Conservation (phyloP, 2,797 vertebrate species). For the Enteromius thamalakanensis region DNA sequence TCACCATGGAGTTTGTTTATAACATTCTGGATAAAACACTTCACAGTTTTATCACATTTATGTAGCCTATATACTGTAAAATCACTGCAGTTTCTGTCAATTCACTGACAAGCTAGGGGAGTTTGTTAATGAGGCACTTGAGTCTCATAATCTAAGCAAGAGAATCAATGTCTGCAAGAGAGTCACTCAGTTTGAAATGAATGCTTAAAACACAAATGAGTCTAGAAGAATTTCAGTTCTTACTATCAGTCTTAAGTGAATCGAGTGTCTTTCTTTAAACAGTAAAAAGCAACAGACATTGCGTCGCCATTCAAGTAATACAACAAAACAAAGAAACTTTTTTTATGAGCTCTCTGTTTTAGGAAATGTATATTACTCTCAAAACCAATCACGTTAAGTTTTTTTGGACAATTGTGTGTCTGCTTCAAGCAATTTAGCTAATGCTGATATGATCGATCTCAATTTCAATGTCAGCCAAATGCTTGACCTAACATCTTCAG, state of each 20-base stretch:
- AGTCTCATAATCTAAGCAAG: neutral
- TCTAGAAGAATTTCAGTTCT: neutral
- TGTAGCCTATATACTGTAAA: neutral
- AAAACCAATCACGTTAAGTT: neutral
- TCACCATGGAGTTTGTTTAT: slow-evolving; percentile 3
- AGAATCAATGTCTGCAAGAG: neutral
- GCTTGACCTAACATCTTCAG: neutral
- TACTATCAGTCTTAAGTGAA: neutral
- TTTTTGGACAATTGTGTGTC: neutral
- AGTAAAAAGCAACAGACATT: slow-evolving; percentile 1
- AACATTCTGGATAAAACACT: slow-evolving; percentile 13
- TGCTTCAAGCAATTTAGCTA: neutral
- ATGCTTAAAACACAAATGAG: neutral
- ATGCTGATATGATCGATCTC: slow-evolving; percentile 19
- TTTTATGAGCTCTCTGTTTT: neutral
- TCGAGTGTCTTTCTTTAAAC: neutral
- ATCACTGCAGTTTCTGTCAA: neutral
- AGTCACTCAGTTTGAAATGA: neutral
- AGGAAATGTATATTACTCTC: neutral
- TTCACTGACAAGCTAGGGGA: neutral
- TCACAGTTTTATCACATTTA: neutral
- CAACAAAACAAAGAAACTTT: slow-evolving; percentile 9
- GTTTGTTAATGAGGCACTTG: slow-evolving; percentile 11
- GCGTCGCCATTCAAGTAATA: neutral
- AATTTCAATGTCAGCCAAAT: slow-evolving; percentile 16